phyloP scores from a whole-genome alignment of 1,140 invertebrate species.

The Condylostylus longicornis region DNA sequence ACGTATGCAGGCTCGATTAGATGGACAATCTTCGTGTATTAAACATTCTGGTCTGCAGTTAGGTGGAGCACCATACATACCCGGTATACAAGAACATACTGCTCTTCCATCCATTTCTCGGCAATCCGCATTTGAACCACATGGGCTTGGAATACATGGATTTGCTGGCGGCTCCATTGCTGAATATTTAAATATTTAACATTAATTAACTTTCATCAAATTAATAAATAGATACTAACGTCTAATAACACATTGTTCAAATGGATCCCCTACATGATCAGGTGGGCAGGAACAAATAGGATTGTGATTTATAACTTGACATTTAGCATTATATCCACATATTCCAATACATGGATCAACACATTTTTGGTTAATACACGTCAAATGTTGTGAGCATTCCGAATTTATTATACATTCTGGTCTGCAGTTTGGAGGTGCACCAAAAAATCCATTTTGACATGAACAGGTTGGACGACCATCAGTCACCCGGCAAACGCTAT shows the following conservation, averaged over 20 bases:
- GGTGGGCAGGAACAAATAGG: conserved; percentile 69
- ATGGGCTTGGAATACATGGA: conserved; percentile 64
- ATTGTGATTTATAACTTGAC: conserved; percentile 67
- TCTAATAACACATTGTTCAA: conserved; percentile 53
- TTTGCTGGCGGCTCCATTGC: conserved; percentile 34
- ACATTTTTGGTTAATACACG: conserved; percentile 68
- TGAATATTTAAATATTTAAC: conserved; percentile 5
- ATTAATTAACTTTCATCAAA: background rate
- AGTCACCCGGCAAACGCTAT: conserved; percentile 56
- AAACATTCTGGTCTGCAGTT: conserved; percentile 62
- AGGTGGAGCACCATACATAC: conserved; percentile 70
- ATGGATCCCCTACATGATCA: conserved; percentile 64
- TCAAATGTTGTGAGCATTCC: conserved; percentile 53
- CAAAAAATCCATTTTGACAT: conserved; percentile 57
- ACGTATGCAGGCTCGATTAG: conserved; percentile 57
- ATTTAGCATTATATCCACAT: conserved; percentile 63
- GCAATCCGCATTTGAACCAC: conserved; percentile 68
- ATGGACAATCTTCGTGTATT: conserved; percentile 64
- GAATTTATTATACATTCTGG: conserved; percentile 66
- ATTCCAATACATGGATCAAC: conserved; percentile 63
- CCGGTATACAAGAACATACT: conserved; percentile 58
- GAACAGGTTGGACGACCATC: conserved; percentile 61
- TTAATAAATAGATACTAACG: conserved; percentile 37
- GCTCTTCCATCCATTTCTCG: conserved; percentile 49
- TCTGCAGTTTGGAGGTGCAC: conserved; percentile 57